phyloP scores from a whole-genome alignment of 2,797 vertebrate genomes.

The Hydrolagus colliei region DNA sequence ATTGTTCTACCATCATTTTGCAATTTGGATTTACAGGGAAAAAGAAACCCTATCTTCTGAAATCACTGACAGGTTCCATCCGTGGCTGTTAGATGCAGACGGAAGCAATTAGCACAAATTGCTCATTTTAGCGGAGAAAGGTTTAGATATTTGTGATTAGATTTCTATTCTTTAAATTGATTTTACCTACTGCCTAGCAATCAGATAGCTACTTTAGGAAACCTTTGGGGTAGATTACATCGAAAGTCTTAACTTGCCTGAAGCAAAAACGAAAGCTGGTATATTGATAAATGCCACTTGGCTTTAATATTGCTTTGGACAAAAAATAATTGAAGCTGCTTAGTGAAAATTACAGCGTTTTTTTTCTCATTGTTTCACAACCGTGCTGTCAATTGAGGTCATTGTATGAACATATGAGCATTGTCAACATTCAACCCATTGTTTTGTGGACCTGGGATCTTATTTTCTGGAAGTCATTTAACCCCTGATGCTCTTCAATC shows the following conservation, averaged over 20 bases:
- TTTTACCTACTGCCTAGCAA: neutral
- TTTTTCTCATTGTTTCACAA: constrained; percentile 11
- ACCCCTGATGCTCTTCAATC: neutral
- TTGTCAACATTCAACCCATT: neutral
- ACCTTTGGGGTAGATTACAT: neutral
- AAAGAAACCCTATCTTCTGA: neutral
- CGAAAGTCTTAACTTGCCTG: neutral
- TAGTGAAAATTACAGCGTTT: constrained; percentile 21
- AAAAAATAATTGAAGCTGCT: constrained; percentile 21
- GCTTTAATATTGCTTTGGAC: constrained; percentile 16
- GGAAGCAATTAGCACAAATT: neutral
- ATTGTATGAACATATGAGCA: constrained; percentile 2
- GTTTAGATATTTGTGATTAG: neutral
- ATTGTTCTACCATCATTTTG: neutral
- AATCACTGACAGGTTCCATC: neutral
- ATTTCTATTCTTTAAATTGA: neutral
- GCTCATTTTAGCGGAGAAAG: neutral
- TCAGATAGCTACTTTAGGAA: neutral
- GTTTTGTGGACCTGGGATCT: neutral
- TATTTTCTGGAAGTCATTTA: neutral
- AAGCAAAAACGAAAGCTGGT: neutral
- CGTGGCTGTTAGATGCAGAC: neutral
- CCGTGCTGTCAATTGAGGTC: constrained; percentile 5
- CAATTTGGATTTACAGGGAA: neutral
- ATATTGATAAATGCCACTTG: constrained; percentile 12